Conservation (phyloP, 1,140 invertebrate species). For the Hyposmocoma kahamanoa region DNA sequence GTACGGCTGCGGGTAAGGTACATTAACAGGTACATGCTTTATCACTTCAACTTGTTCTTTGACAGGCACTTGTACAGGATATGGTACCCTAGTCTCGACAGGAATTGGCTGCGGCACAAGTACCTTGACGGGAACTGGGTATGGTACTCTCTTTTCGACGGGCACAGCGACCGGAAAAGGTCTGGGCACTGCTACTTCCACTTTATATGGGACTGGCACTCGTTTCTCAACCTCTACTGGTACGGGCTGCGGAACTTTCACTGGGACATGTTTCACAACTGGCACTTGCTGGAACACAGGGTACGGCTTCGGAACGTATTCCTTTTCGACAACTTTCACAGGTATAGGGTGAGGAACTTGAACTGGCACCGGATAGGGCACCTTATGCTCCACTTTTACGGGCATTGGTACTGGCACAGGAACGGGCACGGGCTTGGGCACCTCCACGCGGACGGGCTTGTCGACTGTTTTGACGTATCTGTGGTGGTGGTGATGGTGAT, state of each 20-base stretch:
- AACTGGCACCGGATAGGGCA: conserved; percentile 78
- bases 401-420: conserved; percentile 76
- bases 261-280: conserved; percentile 62
- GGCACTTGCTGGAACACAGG: conserved; percentile 74
- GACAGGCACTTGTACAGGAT: conserved; percentile 73
- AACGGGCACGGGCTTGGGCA: conserved; percentile 73
- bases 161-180: conserved; percentile 63
- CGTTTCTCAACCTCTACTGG: conserved; percentile 74
- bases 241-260: conserved; percentile 69
- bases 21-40: conserved; percentile 71
- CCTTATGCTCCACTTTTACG: conserved; percentile 78
- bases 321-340: conserved; percentile 69
- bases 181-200: conserved; percentile 72
- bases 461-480: conserved; percentile 76
- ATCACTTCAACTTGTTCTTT: conserved; percentile 75
- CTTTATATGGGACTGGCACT: conserved; percentile 66
- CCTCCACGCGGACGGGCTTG: conserved; percentile 70
- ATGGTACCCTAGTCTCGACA: conserved; percentile 73
- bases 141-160: conserved; percentile 73
- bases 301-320: conserved; percentile 74
- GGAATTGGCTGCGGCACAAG: conserved; percentile 75
- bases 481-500: conserved; percentile 77
- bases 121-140: conserved; percentile 66
- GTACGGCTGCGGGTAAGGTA: conserved; percentile 67
- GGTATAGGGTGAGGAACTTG: conserved; percentile 72